Conservation (phyloP, 2,113 vertebrate species). For the Electrona antarctica region DNA sequence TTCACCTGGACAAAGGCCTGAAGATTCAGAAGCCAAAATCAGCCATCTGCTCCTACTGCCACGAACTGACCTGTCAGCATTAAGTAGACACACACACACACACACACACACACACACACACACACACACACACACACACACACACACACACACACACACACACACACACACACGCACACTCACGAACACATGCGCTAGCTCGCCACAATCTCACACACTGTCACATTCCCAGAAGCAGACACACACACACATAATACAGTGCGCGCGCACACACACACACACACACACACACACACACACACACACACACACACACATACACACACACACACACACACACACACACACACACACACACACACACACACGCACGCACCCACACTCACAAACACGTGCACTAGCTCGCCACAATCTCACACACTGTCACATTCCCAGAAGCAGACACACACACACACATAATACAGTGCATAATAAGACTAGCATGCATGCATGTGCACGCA, state of each 20-base stretch:
- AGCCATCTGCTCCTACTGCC: constrained; percentile 65
- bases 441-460: constrained; percentile 6
- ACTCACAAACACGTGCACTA: no score
- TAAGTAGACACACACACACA: constrained; percentile 25
- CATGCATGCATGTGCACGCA: background rate
- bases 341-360: constrained; percentile 15
- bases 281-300: constrained; percentile 17
- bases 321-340: constrained; percentile 10
- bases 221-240: background rate
- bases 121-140: constrained; percentile 10
- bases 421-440: background rate
- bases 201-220: constrained; percentile 7
- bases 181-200: no score
- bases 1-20: constrained; percentile 45
- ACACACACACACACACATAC: constrained; percentile 17
- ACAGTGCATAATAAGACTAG: no score
- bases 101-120: constrained; percentile 26
- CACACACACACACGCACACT: constrained; percentile 1
- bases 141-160: constrained; percentile 16
- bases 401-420: constrained; percentile 7
- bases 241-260: constrained; percentile 1
- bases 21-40: constrained; percentile 56
- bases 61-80: constrained; percentile 66
- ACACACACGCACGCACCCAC: constrained; percentile 9
- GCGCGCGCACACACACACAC: constrained; percentile 4